phyloP scores from a whole-genome alignment of 2,888 invertebrate genomes.

The Seira ritae region DNA sequence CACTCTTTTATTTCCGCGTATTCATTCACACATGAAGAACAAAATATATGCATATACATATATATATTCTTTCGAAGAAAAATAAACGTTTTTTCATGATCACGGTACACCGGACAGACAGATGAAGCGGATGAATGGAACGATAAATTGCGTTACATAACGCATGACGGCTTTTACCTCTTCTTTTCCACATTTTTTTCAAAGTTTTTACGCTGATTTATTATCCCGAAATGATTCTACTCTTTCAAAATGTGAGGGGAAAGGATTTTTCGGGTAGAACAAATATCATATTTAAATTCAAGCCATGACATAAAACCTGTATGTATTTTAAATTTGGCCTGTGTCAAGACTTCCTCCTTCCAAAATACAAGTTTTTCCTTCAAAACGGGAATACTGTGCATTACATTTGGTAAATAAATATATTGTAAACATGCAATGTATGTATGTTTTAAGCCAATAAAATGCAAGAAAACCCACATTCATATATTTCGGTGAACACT shows the following conservation, averaged over 20 bases:
- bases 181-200: constrained; percentile 25
- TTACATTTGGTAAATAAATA: no score
- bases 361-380: constrained; percentile 23
- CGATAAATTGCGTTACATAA: constrained; percentile 61
- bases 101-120: constrained; percentile 61
- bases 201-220: constrained; percentile 20
- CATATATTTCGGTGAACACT: no score
- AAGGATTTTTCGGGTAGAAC: background rate
- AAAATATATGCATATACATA: constrained; percentile 29
- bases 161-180: constrained; percentile 54
- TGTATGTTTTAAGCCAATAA: no score
- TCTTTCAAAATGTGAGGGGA: background rate
- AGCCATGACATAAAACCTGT: constrained; percentile 33
- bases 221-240: background rate
- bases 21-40: constrained; percentile 57
- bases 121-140: constrained; percentile 64
- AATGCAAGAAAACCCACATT: no score
- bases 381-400: no score
- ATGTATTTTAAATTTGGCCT: constrained; percentile 19
- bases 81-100: constrained; percentile 52
- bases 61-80: background rate
- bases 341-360: constrained; percentile 52
- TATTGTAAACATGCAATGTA: no score
- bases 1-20: constrained; percentile 9
- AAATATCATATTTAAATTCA: constrained; percentile 39